These are phyloP conservation scores for Pluvialis apricaria DNA, from an alignment of 2,113 vertebrate species.

Conservation along the genomic window DNA sequence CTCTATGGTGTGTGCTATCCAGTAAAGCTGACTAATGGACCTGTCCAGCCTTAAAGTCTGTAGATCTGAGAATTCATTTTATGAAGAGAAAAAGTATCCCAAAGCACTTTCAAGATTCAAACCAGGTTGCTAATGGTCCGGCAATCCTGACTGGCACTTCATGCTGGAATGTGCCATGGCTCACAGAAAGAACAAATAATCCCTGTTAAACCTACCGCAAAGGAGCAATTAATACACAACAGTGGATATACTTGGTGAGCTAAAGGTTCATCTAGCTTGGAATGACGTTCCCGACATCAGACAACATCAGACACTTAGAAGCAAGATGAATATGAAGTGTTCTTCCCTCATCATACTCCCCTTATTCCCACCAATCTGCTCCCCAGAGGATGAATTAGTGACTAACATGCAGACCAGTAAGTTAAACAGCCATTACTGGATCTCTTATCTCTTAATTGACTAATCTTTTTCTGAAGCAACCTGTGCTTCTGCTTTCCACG, in stretches of 20 bases:
- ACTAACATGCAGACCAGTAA: not conserved
- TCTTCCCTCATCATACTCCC: not conserved
- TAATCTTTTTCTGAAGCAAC: not conserved
- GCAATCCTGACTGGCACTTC: not conserved
- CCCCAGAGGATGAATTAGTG: not conserved
- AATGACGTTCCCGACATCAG: not conserved
- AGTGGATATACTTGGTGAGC: not conserved
- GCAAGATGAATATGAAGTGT: not conserved
- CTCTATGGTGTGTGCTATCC: not conserved
- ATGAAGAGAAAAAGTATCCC: not conserved
- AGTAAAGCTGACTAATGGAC: not conserved
- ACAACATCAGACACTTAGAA: not conserved
- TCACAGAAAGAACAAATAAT: not conserved
- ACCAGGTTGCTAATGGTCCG: not conserved
- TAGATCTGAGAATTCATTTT: not conserved
- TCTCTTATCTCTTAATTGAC: not conserved
- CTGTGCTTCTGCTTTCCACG: not conserved
- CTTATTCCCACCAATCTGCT: not conserved
- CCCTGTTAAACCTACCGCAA: not conserved
- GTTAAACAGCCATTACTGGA: not conserved
- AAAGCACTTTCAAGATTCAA: not conserved
- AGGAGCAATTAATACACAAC: not conserved
- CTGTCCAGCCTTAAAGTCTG: not conserved
- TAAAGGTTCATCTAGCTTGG: not conserved
- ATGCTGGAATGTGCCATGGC: not conserved